A percentile compares a stretch with the other conserved stretches of the same genome.
Conservation (phyloP, 2,888 invertebrate genomes). For the Fabriciana adippe region DNA sequence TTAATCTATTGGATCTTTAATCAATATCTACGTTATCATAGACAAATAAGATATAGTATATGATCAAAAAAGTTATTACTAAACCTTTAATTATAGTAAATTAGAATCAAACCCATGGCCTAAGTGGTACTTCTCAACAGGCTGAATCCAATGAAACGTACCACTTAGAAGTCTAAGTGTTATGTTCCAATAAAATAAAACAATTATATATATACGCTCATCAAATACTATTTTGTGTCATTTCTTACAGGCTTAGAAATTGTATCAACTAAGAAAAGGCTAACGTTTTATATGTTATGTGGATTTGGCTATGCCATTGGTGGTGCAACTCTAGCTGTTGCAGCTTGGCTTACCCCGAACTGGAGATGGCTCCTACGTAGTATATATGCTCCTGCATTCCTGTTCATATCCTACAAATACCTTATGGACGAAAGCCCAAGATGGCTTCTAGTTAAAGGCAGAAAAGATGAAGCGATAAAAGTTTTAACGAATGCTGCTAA, state of each 20-base stretch:
- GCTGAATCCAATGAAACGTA: no score
- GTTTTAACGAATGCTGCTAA: constrained; percentile 84
- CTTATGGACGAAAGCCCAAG: constrained; percentile 88
- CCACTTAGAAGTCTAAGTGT: no score
- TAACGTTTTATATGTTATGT: constrained; percentile 55
- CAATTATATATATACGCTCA: no score
- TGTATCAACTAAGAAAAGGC: constrained; percentile 59
- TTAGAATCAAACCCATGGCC: no score
- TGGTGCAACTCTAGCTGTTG: constrained; percentile 49
- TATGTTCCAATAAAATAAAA: no score
- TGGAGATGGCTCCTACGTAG: constrained; percentile 86
- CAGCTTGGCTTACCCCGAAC: constrained; percentile 71
- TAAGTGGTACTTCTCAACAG: no score
- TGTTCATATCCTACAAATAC: constrained; percentile 85
- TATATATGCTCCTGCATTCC: constrained; percentile 85
- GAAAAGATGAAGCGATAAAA: constrained; percentile 83
- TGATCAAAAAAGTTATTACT: no score
- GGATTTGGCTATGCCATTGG: constrained; percentile 57
- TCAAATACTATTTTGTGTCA: not conserved
- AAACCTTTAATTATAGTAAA: no score
- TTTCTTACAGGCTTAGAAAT: constrained; percentile 64
- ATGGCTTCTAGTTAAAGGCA: constrained; percentile 89
- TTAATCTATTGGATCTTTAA: no score
- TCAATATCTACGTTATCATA: no score
- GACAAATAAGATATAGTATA: no score